phyloP scores from a whole-genome alignment of 2,797 vertebrate species.

The Gallirallus australis region DNA sequence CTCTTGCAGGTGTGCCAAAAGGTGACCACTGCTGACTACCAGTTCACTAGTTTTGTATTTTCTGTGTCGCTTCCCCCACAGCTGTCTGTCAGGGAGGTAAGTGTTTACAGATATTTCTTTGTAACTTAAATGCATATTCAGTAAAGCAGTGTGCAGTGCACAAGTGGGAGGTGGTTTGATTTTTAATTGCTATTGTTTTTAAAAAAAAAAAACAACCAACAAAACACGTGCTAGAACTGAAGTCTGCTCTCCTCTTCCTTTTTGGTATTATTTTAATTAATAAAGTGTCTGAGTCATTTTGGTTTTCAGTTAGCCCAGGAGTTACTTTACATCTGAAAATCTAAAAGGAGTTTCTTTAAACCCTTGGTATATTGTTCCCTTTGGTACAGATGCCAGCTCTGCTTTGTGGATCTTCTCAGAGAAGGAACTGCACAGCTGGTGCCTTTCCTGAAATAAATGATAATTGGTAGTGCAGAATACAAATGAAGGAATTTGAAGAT shows the following conservation, averaged over 20 bases:
- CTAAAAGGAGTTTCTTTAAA: conserved; percentile 23
- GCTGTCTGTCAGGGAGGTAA: conserved; percentile 94
- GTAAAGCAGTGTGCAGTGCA: neutral
- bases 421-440: conserved; percentile 28
- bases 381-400: conserved; percentile 23
- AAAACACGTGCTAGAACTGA: neutral
- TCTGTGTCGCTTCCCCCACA: conserved; percentile 94
- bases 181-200: neutral
- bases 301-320: neutral
- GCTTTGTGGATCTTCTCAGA: neutral
- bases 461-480: conserved; percentile 7
- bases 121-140: neutral
- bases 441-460: conserved; percentile 21
- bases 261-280: neutral
- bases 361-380: neutral
- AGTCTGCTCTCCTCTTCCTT: neutral
- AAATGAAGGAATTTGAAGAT: neutral
- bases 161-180: neutral
- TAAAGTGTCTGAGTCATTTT: neutral
- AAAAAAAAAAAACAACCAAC: neutral
- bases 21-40: conserved; percentile 85
- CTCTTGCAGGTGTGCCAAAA: conserved; percentile 85
- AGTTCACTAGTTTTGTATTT: conserved; percentile 89
- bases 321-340: conserved; percentile 16
- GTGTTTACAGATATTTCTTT: conserved; percentile 33